These are phyloP conservation scores for Acridotheres tristis DNA, from an alignment of 2,797 vertebrate species.

Conservation along the genomic window DNA sequence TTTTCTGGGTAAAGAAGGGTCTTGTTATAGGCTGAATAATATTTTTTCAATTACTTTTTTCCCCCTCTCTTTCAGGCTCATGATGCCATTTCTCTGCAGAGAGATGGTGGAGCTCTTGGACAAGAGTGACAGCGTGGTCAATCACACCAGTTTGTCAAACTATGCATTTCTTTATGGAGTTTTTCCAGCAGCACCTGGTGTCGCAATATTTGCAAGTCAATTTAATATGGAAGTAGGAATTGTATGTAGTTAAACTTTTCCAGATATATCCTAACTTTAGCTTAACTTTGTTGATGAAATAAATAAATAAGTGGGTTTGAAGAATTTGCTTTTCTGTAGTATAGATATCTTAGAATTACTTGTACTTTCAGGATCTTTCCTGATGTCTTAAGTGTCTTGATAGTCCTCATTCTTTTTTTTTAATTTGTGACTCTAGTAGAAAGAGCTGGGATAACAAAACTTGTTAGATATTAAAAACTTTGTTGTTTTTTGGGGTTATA, in stretches of 20 bases:
- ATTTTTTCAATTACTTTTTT: not conserved
- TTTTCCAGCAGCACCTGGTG: constrained; percentile 95
- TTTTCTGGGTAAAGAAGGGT: not conserved
- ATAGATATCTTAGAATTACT: not conserved
- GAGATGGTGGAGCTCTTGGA: constrained; percentile 95
- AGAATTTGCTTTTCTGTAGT: not conserved
- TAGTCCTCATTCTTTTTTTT: not conserved
- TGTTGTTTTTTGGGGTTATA: not conserved
- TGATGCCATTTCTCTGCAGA: constrained; percentile 94
- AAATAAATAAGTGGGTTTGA: not conserved
- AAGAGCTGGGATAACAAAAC: not conserved
- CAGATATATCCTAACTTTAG: not conserved
- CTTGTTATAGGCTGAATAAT: not conserved
- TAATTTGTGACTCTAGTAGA: not conserved
- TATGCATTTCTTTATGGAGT: constrained; percentile 97
- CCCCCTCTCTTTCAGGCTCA: constrained; percentile 78
- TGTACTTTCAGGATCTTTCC: not conserved
- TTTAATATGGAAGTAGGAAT: constrained; percentile 97
- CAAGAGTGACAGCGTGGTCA: constrained; percentile 75
- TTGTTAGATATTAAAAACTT: not conserved
- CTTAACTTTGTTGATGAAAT: not conserved
- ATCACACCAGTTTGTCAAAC: constrained; percentile 95
- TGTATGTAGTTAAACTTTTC: constrained; percentile 79
- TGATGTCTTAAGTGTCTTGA: not conserved
- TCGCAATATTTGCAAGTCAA: constrained; percentile 95